A percentile compares a stretch with the other conserved stretches of the same genome.
Evolutionary conservation across 2,113 vertebrate species (phyloP).

Genomic region (Crotalus tigris): DNA sequence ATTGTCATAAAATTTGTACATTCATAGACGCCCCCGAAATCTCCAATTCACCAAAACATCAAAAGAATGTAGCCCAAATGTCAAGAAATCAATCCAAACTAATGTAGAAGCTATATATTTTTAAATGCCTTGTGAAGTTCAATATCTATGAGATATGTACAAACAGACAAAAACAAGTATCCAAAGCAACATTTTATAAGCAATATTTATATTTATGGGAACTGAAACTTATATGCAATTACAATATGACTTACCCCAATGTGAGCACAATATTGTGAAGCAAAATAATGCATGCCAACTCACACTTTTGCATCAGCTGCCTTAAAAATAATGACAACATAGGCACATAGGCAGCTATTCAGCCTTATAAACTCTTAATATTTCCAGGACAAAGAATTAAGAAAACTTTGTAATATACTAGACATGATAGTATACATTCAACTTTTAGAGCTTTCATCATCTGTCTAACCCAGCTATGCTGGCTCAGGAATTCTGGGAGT

Average conservation of each 20-base stretch:
- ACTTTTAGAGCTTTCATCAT: no score
- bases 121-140: not conserved
- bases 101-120: not conserved
- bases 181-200: not conserved
- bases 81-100: not conserved
- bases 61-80: not conserved
- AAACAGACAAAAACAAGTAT: not conserved
- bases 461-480: no score
- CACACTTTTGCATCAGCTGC: not conserved
- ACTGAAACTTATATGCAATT: not conserved
- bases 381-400: not conserved
- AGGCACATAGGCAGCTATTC: not conserved
- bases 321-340: not conserved
- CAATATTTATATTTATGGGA: not conserved
- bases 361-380: not conserved
- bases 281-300: not conserved
- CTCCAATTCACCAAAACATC: not conserved
- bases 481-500: no score
- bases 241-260: not conserved
- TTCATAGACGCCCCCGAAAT: not conserved
- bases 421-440: not conserved
- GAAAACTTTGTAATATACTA: not conserved
- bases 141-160: not conserved
- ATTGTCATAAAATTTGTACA: not conserved
- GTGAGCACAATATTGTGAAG: not conserved